Evolutionary conservation across 2,797 vertebrate species (phyloP).

Genomic region (Scolopax rusticola): DNA sequence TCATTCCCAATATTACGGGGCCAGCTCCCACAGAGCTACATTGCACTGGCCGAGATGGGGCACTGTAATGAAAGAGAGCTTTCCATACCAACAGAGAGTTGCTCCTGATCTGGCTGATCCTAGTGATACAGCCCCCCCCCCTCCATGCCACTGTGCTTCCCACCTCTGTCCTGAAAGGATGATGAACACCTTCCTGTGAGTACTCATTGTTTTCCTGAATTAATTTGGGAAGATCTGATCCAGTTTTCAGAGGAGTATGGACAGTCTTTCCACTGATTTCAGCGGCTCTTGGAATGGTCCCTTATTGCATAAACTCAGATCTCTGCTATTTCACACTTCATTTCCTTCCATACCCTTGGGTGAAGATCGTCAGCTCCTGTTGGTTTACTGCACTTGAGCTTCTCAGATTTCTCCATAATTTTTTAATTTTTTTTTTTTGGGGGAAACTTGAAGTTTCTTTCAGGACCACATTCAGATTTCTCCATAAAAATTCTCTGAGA

Average conservation of each 20-base stretch:
- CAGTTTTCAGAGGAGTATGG: background rate
- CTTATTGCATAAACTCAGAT: slow-evolving; percentile 58
- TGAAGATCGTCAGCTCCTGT: slow-evolving; percentile 74
- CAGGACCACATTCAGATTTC: slow-evolving; percentile 33
- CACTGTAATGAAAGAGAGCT: background rate
- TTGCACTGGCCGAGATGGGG: background rate
- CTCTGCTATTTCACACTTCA: slow-evolving; percentile 81
- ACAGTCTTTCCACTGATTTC: slow-evolving; percentile 18
- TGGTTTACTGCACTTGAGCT: slow-evolving; percentile 76
- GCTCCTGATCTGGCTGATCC: background rate
- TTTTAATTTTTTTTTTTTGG: background rate
- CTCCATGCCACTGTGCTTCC: background rate
- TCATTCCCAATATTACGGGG: background rate
- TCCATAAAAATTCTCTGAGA: slow-evolving; percentile 54
- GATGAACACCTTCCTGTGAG: background rate
- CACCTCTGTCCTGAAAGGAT: background rate
- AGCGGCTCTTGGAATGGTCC: slow-evolving; percentile 18
- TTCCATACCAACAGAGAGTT: background rate
- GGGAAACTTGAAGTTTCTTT: slow-evolving; percentile 27
- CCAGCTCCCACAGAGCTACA: background rate
- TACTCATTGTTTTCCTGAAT: background rate
- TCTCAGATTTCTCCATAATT: slow-evolving; percentile 53
- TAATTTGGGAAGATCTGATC: background rate
- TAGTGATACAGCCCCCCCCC: background rate
- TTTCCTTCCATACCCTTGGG: slow-evolving; percentile 78